These are phyloP conservation scores for Eilema griseolum DNA, from an alignment of 2,888 invertebrate genomes.

Conservation along the genomic window DNA sequence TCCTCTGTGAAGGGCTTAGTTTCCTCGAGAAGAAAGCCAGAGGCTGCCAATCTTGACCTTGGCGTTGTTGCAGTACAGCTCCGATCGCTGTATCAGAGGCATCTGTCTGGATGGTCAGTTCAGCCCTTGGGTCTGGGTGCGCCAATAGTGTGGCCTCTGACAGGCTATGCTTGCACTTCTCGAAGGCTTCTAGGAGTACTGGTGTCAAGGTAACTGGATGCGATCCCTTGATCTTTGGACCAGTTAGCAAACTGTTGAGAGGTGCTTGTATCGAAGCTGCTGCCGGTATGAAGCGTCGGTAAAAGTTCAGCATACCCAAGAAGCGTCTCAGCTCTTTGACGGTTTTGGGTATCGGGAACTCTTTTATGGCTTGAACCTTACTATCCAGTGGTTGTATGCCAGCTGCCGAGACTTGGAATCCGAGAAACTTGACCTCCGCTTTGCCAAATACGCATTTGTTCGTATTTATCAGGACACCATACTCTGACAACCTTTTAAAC, in stretches of 20 bases:
- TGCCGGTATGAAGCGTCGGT: too few species aligned
- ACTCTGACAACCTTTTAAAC: neutral
- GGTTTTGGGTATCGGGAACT: neutral
- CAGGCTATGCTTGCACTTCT: neutral
- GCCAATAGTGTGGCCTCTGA: neutral
- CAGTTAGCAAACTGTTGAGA: too few species aligned
- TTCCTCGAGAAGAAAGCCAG: conserved; percentile 9
- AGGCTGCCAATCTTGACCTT: too few species aligned
- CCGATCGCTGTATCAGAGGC: too few species aligned
- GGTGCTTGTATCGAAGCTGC: too few species aligned
- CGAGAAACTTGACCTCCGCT: neutral
- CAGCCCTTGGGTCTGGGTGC: too few species aligned
- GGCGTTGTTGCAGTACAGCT: too few species aligned
- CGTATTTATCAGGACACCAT: neutral
- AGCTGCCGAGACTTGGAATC: neutral
- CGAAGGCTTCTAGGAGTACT: neutral
- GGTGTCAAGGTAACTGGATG: neutral
- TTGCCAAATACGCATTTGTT: neutral
- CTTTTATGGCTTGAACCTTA: neutral
- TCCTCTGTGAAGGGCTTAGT: neutral
- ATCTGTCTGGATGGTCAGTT: neutral
- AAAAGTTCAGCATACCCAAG: too few species aligned
- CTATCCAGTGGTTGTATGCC: neutral
- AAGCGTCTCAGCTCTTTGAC: too few species aligned
- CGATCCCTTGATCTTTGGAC: too few species aligned